A percentile compares a stretch with the other conserved stretches of the same genome.
Evolutionary conservation across 2,888 invertebrate genomes (phyloP).

Genomic region (Dolichomitus sp.): DNA sequence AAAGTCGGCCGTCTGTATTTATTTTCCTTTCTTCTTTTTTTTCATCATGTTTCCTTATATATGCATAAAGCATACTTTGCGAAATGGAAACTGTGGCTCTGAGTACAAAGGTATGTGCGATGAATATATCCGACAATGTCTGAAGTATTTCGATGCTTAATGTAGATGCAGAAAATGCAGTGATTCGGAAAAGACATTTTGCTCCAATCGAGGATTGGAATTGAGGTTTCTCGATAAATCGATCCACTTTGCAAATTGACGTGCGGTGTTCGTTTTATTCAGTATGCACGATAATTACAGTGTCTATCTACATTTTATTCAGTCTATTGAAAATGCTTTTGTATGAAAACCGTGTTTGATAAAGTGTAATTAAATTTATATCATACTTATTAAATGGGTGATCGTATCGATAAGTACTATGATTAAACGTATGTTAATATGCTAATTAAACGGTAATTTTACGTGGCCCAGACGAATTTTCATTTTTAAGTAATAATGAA

Average conservation of each 20-base stretch:
- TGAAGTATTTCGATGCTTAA: constrained; percentile 36
- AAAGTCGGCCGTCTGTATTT: constrained; percentile 51
- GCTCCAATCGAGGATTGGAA: background rate
- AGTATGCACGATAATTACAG: background rate
- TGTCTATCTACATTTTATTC: too few species aligned
- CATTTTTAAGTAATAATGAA: too few species aligned
- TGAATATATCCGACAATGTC: constrained; percentile 40
- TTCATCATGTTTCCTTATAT: constrained; percentile 37
- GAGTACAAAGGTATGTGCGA: constrained; percentile 18
- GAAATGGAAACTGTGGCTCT: constrained; percentile 53
- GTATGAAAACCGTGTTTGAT: too few species aligned
- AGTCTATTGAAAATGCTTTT: too few species aligned
- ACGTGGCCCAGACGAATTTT: too few species aligned
- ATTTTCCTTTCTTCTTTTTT: constrained; percentile 22
- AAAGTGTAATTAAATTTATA: too few species aligned
- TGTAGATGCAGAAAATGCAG: background rate
- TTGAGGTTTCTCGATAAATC: constrained; percentile 7
- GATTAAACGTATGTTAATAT: too few species aligned
- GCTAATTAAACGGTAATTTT: too few species aligned
- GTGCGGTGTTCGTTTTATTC: background rate
- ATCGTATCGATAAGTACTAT: too few species aligned
- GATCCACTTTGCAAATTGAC: background rate
- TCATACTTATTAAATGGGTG: too few species aligned
- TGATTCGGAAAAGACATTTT: constrained; percentile 11
- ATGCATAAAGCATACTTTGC: constrained; percentile 48